phyloP scores from a whole-genome alignment of 1,140 invertebrate genomes.

The Bombyx mori region ASM3026992v2 NC_085121.1:8730001-8730500 shows the following conservation, averaged over 20 bases:
- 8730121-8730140: constrained; percentile 89
- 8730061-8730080: too few relatives aligned
- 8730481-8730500: constrained; percentile 43
- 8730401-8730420: constrained; percentile 81
- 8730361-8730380: neutral
- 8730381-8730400: constrained; percentile 79
- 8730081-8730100: neutral
- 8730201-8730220: constrained; percentile 82
- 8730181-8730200: constrained; percentile 84
- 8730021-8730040: too few relatives aligned
- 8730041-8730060: too few relatives aligned
- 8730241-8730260: constrained; percentile 89
- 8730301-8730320: too few relatives aligned
- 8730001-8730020: too few relatives aligned
- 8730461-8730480: constrained; percentile 93
- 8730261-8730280: constrained; percentile 30
- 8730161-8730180: constrained; percentile 88
- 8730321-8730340: too few relatives aligned
- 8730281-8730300: too few relatives aligned
- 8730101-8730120: constrained; percentile 78
- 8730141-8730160: constrained; percentile 85
- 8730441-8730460: constrained; percentile 92
- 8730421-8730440: constrained; percentile 87
- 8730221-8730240: constrained; percentile 89
- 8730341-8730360: too few relatives aligned